Evolutionary conservation across 2,113 vertebrate species (phyloP).

Genomic region (Psephotus haematonotus): DNA sequence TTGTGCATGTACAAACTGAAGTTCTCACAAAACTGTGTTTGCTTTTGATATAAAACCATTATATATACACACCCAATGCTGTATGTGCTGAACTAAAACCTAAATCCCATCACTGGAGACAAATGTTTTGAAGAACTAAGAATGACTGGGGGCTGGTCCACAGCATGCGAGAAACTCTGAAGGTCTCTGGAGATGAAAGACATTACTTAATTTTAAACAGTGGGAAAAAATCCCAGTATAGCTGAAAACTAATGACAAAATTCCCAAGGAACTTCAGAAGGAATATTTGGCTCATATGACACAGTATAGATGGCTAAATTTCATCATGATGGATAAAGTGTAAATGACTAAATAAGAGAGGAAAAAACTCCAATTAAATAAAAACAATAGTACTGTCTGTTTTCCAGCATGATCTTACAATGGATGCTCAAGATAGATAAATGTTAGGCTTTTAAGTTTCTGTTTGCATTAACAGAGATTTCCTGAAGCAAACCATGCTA

Average conservation of each 20-base stretch:
- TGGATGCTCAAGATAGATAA: not conserved
- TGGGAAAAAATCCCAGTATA: not conserved
- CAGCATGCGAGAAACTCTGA: not conserved
- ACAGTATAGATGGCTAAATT: not conserved
- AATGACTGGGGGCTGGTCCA: not conserved
- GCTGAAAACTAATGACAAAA: slow-evolving; percentile 18
- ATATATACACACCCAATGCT: not conserved
- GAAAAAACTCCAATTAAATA: not conserved
- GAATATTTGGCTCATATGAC: not conserved
- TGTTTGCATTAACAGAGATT: not conserved
- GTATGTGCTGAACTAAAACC: not conserved
- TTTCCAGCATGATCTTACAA: not conserved
- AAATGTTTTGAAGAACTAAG: not conserved
- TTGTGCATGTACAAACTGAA: not conserved
- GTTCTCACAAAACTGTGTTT: not conserved
- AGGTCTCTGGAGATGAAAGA: not conserved
- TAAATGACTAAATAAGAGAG: not conserved
- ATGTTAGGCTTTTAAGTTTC: not conserved
- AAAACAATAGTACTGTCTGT: not conserved
- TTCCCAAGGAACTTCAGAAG: slow-evolving; percentile 1
- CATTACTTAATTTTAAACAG: not conserved
- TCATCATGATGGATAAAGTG: not conserved
- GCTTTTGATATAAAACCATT: not conserved
- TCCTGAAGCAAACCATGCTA: not conserved
- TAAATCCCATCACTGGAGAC: not conserved